Evolutionary conservation across 37 sponge, comb jelly and placozoan genomes (phyloP).

Genomic region (Amphimedon queenslandica): DNA sequence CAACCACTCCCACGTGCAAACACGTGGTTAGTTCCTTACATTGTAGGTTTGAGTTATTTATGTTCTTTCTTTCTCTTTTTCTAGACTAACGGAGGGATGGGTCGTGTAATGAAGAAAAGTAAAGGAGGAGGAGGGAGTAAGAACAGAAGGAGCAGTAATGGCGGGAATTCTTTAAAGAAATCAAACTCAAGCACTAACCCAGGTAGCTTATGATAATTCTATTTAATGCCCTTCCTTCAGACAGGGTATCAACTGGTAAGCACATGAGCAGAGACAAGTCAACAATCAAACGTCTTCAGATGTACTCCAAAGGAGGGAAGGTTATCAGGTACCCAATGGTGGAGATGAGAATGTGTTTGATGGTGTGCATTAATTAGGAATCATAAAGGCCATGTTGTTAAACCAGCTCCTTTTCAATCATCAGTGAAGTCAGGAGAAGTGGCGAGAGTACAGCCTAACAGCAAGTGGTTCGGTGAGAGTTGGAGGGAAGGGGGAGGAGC

Average conservation of each 20-base stretch:
- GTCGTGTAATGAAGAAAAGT: no score
- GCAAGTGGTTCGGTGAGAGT: constrained; percentile 95
- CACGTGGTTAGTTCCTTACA: no score
- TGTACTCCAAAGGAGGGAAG: constrained; percentile 91
- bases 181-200: not conserved
- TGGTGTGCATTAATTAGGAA: constrained; percentile 43
- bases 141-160: no score
- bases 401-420: constrained; percentile 89
- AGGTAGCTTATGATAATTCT: not conserved
- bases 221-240: not conserved
- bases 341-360: not conserved
- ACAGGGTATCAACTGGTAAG: not conserved
- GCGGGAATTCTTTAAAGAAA: not conserved
- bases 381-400: constrained; percentile 70
- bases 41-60: no score
- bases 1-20: no score
- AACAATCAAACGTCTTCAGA: constrained; percentile 89
- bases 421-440: constrained; percentile 79
- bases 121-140: no score
- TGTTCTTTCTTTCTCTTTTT: no score
- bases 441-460: constrained; percentile 94
- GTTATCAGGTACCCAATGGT: constrained; percentile 50
- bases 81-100: no score
- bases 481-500: not conserved
- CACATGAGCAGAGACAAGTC: constrained; percentile 80